Evolutionary conservation across 2,888 invertebrate species (phyloP).

Genomic region (Melipona bicolor): DNA sequence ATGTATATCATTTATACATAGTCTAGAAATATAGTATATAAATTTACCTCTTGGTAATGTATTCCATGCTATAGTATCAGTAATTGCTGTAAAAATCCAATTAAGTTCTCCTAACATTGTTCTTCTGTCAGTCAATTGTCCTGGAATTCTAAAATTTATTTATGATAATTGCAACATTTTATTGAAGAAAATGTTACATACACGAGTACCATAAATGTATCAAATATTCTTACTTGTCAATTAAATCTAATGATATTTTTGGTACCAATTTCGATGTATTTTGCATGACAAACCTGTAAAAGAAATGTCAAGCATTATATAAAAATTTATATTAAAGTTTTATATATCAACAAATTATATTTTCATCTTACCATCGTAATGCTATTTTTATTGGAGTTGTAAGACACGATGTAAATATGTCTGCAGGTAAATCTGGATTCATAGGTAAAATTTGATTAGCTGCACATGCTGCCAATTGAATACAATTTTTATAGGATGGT

Average conservation of each 20-base stretch:
- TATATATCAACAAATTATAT: background rate
- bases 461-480: conserved; percentile 98
- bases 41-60: conserved; percentile 92
- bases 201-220: background rate
- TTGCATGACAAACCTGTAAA: conserved; percentile 91
- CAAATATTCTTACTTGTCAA: conserved; percentile 91
- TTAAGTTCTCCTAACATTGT: conserved; percentile 99
- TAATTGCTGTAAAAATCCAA: conserved; percentile 99
- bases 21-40: conserved; percentile 1
- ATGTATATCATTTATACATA: conserved; percentile 1
- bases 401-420: conserved; percentile 98
- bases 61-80: conserved; percentile 99
- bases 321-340: background rate
- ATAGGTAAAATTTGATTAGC: conserved; percentile 97
- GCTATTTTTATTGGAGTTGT: conserved; percentile 99
- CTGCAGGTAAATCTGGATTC: conserved; percentile 98
- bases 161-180: background rate
- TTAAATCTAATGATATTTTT: conserved; percentile 92
- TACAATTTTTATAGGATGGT: conserved; percentile 94
- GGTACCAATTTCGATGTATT: conserved; percentile 93
- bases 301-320: conserved; percentile 12
- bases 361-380: conserved; percentile 89
- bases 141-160: conserved; percentile 91
- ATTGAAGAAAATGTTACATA: background rate
- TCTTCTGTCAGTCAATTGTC: conserved; percentile 95